phyloP scores from a whole-genome alignment of 64 coral and sea anemone species.

The Montipora efflorescens region DNA sequence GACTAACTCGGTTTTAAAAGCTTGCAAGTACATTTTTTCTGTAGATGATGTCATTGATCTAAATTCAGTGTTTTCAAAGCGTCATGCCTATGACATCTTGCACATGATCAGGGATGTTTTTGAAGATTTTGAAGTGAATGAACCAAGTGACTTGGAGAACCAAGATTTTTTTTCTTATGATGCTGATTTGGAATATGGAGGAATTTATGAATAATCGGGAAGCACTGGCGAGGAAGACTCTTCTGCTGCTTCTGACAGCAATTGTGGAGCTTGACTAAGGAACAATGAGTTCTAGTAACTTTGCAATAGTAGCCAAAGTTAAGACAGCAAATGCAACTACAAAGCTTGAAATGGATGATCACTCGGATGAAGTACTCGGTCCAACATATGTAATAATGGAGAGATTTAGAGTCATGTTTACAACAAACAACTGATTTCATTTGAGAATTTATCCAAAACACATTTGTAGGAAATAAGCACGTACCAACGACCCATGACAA shows the following conservation, averaged over 20 bases:
- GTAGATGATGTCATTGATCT: constrained; percentile 36
- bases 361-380: too few species aligned
- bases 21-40: not conserved
- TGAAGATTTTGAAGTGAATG: constrained; percentile 18
- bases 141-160: not conserved
- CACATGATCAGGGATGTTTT: constrained; percentile 66
- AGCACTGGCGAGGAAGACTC: not conserved
- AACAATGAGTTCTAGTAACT: too few species aligned
- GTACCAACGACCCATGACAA: too few species aligned
- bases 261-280: not conserved
- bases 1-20: constrained; percentile 20
- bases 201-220: constrained; percentile 31
- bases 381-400: too few species aligned
- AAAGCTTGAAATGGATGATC: too few species aligned
- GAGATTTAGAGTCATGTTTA: too few species aligned
- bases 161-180: not conserved
- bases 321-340: too few species aligned
- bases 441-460: too few species aligned
- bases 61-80: constrained; percentile 28
- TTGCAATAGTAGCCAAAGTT: too few species aligned
- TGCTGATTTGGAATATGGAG: constrained; percentile 50
- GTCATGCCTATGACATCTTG: constrained; percentile 66
- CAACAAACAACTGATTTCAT: too few species aligned
- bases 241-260: not conserved
- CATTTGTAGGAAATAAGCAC: too few species aligned